These are phyloP conservation scores for Phenacoccus solenopsis DNA, from an alignment of 1,140 invertebrate species.

Conservation along the genomic window DNA sequence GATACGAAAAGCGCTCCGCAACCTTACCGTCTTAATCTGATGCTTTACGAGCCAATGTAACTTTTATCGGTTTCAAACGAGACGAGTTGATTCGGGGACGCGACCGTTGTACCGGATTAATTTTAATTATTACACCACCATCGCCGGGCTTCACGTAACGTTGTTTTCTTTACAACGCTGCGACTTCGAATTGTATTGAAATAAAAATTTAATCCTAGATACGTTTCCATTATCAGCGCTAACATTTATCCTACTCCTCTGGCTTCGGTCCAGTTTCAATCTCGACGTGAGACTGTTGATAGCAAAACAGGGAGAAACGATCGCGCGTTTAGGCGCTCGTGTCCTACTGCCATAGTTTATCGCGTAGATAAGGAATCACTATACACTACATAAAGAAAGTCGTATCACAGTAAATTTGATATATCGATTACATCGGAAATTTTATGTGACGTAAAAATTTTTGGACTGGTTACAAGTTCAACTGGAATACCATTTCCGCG, in stretches of 20 bases:
- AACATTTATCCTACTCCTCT: background rate
- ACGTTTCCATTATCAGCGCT: background rate
- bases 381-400: background rate
- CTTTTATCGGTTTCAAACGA: too few species aligned
- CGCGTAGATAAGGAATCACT: background rate
- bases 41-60: too few species aligned
- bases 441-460: background rate
- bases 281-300: background rate
- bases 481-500: too few species aligned
- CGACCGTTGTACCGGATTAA: background rate
- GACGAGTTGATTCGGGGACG: too few species aligned
- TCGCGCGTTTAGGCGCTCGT: background rate
- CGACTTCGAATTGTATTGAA: too few species aligned
- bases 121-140: slow-evolving; percentile 4
- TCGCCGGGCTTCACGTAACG: too few species aligned
- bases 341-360: background rate
- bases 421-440: background rate
- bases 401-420: too few species aligned
- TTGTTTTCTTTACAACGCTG: too few species aligned
- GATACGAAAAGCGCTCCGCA: background rate
- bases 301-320: background rate
- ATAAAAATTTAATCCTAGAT: background rate
- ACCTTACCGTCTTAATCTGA: too few species aligned
- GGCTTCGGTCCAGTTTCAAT: background rate
- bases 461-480: background rate